Evolutionary conservation across 2,888 invertebrate species (phyloP).

Genomic region (Hydroisotoma schaefferi): DNA sequence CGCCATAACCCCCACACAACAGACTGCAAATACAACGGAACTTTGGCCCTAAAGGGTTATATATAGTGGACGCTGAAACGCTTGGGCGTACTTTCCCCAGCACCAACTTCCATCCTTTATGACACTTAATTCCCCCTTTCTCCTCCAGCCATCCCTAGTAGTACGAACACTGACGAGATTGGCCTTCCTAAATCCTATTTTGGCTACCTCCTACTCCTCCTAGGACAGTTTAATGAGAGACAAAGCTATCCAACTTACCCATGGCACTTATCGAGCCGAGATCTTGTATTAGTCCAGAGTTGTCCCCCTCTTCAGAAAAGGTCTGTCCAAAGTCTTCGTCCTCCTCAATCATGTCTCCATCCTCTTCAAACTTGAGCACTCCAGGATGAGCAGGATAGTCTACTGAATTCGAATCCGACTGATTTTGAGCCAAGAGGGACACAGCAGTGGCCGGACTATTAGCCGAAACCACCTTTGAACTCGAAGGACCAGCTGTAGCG

Average conservation of each 20-base stretch:
- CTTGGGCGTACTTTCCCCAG: no score
- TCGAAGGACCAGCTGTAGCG: conserved; percentile 25
- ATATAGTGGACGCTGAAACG: no score
- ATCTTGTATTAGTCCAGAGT: conserved; percentile 43
- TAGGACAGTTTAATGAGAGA: no score
- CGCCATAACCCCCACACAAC: no score
- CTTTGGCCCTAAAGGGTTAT: no score
- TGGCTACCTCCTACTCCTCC: no score
- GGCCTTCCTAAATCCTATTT: no score
- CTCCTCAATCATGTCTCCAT: conserved; percentile 22
- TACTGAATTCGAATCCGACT: conserved; percentile 17
- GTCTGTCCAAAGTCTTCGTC: conserved; percentile 37
- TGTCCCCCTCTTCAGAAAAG: conserved; percentile 43
- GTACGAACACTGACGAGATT: no score
- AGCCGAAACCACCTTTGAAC: conserved; percentile 9
- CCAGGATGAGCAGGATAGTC: conserved; percentile 30
- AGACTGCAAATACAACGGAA: no score
- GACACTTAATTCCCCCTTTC: no score
- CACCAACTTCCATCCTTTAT: no score
- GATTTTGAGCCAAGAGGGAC: conserved; percentile 8
- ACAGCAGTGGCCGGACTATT: conserved; percentile 3
- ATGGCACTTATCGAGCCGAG: conserved; percentile 26
- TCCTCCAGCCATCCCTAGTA: no score
- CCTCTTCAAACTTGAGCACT: conserved; percentile 43
- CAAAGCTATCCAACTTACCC: conserved; percentile 27